These are phyloP conservation scores for Atlantisia rogersi DNA, from an alignment of 2,113 vertebrate species.

Conservation along the genomic window DNA sequence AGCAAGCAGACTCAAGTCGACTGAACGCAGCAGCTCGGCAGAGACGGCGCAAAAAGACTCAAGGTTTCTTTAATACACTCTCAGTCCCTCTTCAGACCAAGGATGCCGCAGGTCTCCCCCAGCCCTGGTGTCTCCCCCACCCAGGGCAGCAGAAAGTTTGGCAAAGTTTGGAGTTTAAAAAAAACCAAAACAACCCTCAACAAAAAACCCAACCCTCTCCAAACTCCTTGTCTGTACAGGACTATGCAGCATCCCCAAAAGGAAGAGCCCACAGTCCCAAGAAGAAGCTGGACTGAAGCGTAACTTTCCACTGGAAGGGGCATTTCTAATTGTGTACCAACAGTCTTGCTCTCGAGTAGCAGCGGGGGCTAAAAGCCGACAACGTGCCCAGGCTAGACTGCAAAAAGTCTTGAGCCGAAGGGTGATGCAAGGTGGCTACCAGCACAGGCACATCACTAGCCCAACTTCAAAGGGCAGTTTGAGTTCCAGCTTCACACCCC, in stretches of 20 bases:
- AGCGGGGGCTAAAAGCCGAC: not conserved
- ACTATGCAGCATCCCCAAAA: not conserved
- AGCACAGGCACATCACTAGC: not conserved
- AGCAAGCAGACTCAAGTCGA: not conserved
- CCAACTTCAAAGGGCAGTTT: not conserved
- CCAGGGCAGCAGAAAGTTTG: not conserved
- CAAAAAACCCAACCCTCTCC: too few species aligned
- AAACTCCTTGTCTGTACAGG: not conserved
- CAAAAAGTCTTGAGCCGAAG: not conserved
- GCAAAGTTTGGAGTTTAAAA: not conserved
- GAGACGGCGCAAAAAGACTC: not conserved
- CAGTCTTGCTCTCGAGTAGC: not conserved
- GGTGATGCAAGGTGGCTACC: not conserved
- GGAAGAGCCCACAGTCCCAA: not conserved
- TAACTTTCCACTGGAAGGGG: not conserved
- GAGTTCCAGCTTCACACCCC: not conserved
- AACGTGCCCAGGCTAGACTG: not conserved
- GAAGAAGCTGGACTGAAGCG: not conserved
- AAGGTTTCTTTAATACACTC: not conserved
- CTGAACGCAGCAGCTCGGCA: not conserved
- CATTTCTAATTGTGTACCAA: not conserved
- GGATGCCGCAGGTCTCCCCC: accelerated
- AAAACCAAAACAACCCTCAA: not conserved
- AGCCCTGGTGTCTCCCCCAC: accelerated
- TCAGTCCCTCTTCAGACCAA: not conserved